Conservation (phyloP, 2,113 vertebrate species). For the Microcebus lehilahytsara region DNA sequence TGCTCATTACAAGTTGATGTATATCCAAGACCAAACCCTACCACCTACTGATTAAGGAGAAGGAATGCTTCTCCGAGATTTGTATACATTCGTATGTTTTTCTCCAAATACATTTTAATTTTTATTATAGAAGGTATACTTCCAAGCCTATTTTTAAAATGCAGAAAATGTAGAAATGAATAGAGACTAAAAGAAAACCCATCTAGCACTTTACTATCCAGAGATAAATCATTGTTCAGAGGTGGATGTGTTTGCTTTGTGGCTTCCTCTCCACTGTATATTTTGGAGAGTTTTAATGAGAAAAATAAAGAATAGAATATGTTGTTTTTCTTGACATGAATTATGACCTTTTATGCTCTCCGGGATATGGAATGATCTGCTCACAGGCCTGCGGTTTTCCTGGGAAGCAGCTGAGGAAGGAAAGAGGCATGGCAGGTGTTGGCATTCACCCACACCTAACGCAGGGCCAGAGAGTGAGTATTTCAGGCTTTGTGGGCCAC, state of each 20-base stretch:
- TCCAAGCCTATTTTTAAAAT: background rate
- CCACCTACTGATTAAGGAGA: too few species aligned
- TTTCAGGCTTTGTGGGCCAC: background rate
- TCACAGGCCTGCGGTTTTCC: background rate
- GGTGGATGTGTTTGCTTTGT: background rate
- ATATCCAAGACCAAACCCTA: background rate
- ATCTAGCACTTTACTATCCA: background rate
- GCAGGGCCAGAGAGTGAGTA: background rate
- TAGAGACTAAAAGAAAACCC: background rate
- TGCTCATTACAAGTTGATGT: background rate
- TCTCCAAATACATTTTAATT: background rate
- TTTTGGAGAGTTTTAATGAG: background rate
- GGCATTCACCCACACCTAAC: too few species aligned
- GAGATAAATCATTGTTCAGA: background rate
- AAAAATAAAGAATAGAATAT: background rate
- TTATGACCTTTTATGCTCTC: background rate
- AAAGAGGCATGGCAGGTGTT: fast-evolving
- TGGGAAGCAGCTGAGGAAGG: background rate
- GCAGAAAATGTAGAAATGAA: too few species aligned
- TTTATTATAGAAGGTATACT: background rate
- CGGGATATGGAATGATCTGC: background rate
- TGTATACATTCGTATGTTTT: background rate
- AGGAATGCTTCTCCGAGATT: background rate
- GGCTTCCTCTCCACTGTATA: background rate
- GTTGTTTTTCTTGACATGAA: background rate